A percentile compares a stretch with the other conserved stretches of the same genome.
phyloP scores from a whole-genome alignment of 2,113 vertebrate genomes.

The Dendropsophus ebraccatus region DNA sequence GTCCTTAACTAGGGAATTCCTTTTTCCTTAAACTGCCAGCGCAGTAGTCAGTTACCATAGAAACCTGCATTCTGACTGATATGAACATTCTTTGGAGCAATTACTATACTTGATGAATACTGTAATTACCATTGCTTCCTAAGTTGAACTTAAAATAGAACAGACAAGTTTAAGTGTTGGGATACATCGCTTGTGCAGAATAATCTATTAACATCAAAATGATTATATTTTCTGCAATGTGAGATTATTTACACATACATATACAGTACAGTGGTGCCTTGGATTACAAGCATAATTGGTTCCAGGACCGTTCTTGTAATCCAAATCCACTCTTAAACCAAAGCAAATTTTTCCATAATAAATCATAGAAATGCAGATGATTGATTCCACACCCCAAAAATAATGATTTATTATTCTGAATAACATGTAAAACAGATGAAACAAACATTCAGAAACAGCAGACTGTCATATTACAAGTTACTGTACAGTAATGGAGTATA shows the following conservation, averaged over 20 bases:
- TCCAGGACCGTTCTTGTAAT: no score
- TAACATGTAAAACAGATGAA: no score
- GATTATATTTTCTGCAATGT: neutral
- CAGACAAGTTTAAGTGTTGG: constrained; percentile 61
- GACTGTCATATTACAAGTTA: no score
- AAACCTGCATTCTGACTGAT: constrained; percentile 62
- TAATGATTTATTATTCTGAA: no score
- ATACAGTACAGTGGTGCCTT: no score
- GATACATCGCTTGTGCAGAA: constrained; percentile 59
- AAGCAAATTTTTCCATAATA: no score
- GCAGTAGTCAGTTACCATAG: constrained; percentile 68
- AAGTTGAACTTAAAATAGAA: constrained; percentile 70
- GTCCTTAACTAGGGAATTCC: constrained; percentile 66
- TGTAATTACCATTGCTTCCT: constrained; percentile 69
- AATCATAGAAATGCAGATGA: no score
- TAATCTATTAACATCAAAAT: constrained; percentile 11
- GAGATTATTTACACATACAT: neutral
- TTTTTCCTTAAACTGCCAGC: constrained; percentile 60
- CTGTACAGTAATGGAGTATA: no score
- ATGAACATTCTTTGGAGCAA: constrained; percentile 67
- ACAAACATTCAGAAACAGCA: no score
- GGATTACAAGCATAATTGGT: no score
- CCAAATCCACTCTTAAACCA: no score
- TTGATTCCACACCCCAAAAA: no score
- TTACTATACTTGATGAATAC: constrained; percentile 71